Conservation (phyloP, 92 coral and sea anemone species). For the Muricea muricata region DNA sequence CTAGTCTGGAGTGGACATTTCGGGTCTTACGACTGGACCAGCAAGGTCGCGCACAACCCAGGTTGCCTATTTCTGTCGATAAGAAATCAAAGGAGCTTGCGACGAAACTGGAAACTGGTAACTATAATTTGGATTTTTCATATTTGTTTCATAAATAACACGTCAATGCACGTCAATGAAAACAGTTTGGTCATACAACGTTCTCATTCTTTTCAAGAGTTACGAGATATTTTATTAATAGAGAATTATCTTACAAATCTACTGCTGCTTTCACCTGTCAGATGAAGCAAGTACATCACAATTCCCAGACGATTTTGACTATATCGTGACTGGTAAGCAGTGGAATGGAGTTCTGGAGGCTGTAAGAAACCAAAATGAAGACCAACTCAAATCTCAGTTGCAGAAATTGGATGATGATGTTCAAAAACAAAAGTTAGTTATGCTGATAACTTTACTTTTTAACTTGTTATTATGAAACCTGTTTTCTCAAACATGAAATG, state of each 20-base stretch:
- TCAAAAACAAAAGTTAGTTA: constrained; percentile 4
- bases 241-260: too few relatives aligned
- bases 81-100: neutral
- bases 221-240: neutral
- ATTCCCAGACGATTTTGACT: constrained; percentile 2
- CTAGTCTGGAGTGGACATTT: constrained; percentile 15
- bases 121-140: too few relatives aligned
- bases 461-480: too few relatives aligned
- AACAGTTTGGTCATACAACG: too few relatives aligned
- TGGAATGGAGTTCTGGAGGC: constrained; percentile 63
- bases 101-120: constrained; percentile 8
- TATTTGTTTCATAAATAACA: too few relatives aligned
- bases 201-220: too few relatives aligned
- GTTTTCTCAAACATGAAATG: too few relatives aligned
- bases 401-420: neutral
- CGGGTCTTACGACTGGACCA: constrained; percentile 1
- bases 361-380: constrained; percentile 17
- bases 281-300: neutral
- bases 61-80: neutral
- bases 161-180: too few relatives aligned
- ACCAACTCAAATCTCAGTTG: neutral
- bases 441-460: too few relatives aligned
- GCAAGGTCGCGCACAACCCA: neutral
- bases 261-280: too few relatives aligned
- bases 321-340: constrained; percentile 19